Conservation (phyloP, 2,113 vertebrate species). For the Oreochromis niloticus region DNA sequence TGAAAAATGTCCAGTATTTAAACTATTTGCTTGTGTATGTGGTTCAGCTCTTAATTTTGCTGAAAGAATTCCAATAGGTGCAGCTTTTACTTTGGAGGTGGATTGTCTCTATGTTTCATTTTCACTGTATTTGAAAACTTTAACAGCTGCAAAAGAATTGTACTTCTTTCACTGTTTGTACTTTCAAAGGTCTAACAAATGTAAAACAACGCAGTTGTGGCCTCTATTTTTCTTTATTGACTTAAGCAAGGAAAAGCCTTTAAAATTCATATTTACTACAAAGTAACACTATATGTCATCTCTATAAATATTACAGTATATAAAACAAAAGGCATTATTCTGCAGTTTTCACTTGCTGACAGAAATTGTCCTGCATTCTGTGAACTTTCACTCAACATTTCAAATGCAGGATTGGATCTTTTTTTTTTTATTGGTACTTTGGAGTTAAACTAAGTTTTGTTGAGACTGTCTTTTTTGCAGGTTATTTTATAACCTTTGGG, state of each 20-base stretch:
- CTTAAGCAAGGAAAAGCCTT: background rate
- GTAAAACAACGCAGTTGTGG: background rate
- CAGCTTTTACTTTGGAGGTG: background rate
- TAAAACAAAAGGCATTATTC: background rate
- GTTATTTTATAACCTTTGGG: background rate
- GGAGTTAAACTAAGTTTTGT: background rate
- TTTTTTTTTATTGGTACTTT: background rate
- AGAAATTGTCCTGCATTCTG: background rate
- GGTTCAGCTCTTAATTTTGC: background rate
- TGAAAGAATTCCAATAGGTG: background rate
- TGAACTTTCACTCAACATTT: background rate
- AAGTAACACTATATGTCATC: background rate
- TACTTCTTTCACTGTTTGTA: background rate
- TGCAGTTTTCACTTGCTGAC: background rate
- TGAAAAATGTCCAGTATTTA: background rate
- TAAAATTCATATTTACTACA: background rate
- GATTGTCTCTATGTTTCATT: background rate
- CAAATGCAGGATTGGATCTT: background rate
- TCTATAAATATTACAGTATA: background rate
- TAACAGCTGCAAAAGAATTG: background rate
- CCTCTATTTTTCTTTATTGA: background rate
- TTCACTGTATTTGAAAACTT: background rate
- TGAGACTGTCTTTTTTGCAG: background rate
- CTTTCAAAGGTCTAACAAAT: background rate
- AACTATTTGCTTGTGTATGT: background rate